Evolutionary conservation across 2,888 invertebrate species (phyloP).

Genomic region (Alloscopus bannaensis): DNA sequence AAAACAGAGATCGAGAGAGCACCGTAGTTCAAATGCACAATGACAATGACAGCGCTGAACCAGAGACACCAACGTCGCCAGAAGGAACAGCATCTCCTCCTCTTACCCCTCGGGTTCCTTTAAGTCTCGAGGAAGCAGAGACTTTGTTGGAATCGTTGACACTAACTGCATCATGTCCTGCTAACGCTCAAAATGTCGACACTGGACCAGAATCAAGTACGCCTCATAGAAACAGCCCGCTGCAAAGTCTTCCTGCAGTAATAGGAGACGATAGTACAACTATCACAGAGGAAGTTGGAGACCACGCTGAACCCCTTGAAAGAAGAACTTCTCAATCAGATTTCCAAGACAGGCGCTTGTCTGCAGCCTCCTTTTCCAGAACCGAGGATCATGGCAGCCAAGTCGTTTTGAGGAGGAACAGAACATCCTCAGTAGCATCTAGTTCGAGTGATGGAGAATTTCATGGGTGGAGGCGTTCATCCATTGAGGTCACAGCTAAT

Average conservation of each 20-base stretch:
- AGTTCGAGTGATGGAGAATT: slow-evolving; percentile 17
- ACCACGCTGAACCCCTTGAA: neutral
- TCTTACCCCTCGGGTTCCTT: slow-evolving; percentile 8
- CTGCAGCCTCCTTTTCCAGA: neutral
- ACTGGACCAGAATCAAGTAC: neutral
- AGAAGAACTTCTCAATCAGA: neutral
- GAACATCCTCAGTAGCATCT: slow-evolving; percentile 11
- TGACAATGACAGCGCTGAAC: neutral
- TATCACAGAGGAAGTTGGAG: slow-evolving; percentile 9
- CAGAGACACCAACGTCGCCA: neutral
- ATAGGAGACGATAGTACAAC: too few species aligned
- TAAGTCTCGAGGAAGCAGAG: slow-evolving; percentile 32
- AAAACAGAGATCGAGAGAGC: neutral
- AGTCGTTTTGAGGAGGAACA: slow-evolving; percentile 24
- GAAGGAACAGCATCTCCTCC: neutral
- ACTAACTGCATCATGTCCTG: neutral
- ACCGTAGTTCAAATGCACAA: neutral
- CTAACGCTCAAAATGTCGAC: neutral
- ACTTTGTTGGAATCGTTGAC: slow-evolving; percentile 33
- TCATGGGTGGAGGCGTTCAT: slow-evolving; percentile 54
- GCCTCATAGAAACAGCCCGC: neutral
- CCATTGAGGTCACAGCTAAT: slow-evolving; percentile 40
- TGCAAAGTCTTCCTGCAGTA: neutral
- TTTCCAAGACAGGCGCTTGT: neutral
- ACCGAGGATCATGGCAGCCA: neutral